These are phyloP conservation scores for Girardinus metallicus DNA, from an alignment of 2,797 vertebrate genomes.

Conservation along the genomic window DNA sequence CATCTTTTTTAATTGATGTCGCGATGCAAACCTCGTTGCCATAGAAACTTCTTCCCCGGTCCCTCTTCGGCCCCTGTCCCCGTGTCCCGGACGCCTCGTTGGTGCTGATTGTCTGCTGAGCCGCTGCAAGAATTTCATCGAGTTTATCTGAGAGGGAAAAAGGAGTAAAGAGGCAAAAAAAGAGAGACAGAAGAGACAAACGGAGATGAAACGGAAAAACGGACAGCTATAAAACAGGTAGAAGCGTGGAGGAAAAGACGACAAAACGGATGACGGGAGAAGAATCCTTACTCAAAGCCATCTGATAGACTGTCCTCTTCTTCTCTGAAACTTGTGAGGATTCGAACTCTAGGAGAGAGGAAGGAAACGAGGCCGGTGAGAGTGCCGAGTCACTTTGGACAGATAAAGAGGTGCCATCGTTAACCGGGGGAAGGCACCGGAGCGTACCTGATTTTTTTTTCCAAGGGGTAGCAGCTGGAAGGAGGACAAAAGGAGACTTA, in stretches of 20 bases:
- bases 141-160: constrained; percentile 86
- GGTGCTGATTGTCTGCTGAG: constrained; percentile 93
- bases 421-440: constrained; percentile 35
- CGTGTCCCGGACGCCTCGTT: constrained; percentile 86
- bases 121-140: constrained; percentile 94
- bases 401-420: constrained; percentile 44
- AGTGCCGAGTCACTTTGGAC: constrained; percentile 48
- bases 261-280: constrained; percentile 45
- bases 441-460: constrained; percentile 93
- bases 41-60: constrained; percentile 77
- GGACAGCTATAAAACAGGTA: constrained; percentile 45
- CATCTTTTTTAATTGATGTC: background rate
- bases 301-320: constrained; percentile 96
- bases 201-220: constrained; percentile 67
- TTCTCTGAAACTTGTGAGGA: constrained; percentile 90
- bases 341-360: constrained; percentile 84
- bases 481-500: constrained; percentile 78
- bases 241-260: constrained; percentile 34
- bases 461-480: constrained; percentile 90
- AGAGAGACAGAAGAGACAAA: constrained; percentile 51
- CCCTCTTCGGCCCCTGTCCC: constrained; percentile 82
- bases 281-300: constrained; percentile 91
- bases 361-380: constrained; percentile 17
- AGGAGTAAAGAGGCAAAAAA: constrained; percentile 38
- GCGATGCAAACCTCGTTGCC: constrained; percentile 76